Base-by-base conservation (phyloP, 2,113 vertebrate species). In the Myrmecophaga tridactyla region DNA sequence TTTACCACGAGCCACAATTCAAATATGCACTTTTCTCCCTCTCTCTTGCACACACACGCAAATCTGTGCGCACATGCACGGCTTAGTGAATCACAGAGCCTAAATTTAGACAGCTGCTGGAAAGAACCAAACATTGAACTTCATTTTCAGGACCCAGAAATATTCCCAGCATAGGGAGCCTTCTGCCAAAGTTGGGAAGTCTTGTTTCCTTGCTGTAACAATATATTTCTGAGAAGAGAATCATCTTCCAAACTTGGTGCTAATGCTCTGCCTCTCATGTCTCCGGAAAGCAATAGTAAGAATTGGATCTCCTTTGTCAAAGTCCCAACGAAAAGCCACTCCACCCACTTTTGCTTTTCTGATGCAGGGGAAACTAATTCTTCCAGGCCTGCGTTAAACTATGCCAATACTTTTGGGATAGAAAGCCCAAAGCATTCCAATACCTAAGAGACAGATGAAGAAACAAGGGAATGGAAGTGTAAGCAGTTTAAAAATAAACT, bases 101-200 rank as follows among this genome's bases (percentile, higher is more conserved):
- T 91, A 94, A 93, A 92, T 96, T 87, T 88, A 81, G 85, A 81
- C 69, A 89, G 53, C 58, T 96, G 27, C 46, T 70, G 2, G 75
- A 77, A 21, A 65, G 80, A 92, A 86, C 46, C 70, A 92, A 95
- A 93, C 78, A 60, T 0, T 84, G 70, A 96, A 86, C 29, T 94
- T 65, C 63, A 67, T 72, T 96, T 94, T 82, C 67, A 88, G 25
- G 53, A 90, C 76, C 51, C 67, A 95, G 87, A 87, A 94, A 94
- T 89, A 81, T 7, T 70, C 43, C 14, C 34, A 65, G 6, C 41
- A 85, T 12, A 58, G 70, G 36, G 85, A 93, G 18, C 27, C 41
- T 82, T 86, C 86, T 76, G 11, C 67, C 90, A 87, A 93, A 94
- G 76, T 25, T 73, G 81, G 91, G 62, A 93, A 25, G n/a, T 56